Base-by-base conservation (phyloP, 2,113 vertebrate genomes). In the Oryzias celebensis region DNA sequence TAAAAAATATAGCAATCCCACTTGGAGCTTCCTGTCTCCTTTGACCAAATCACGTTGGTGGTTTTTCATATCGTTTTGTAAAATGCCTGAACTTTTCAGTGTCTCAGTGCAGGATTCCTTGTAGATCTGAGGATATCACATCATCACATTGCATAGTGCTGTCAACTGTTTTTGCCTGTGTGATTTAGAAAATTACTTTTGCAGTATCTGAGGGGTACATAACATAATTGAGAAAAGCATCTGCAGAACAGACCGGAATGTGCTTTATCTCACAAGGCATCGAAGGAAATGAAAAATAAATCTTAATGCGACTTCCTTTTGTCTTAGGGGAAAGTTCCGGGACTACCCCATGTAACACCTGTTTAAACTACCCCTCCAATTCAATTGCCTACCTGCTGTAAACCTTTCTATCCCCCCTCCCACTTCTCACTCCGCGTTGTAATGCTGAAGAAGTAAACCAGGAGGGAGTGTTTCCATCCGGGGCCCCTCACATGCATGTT, bases 281-380 rank as follows among this genome's bases (percentile, higher is more conserved):
- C 85, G 85, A 84, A 91, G 58, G 73, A 89, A 88, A 85, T 83
- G 90, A 82, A 72, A 72, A 81, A 78, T 78, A 84, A 86, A 90
- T 88, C 87, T 70, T 79, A 89, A 88, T 86, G 84, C 49, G 57
- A 81, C 81, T 85, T 81, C 73, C 47, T 43, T 52, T 62, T 58
- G 73, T 86, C 89, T 84, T 77, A 66, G 15, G 65, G 71, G 62
- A 89, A 84, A 78, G 86, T 90, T 90, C 71, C 81, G 52, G 78
- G 81, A 90, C 80, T 84, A 81, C 62, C 68, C 65, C 82, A 88
- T 85, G 89, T 86, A 87, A 81, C 80, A 90, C 75, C 81, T 75
- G 65, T 76, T 78, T 84, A 67, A 84, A 85, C 71, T 75, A 55
- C 22, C 28, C 59, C 68, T 22, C 46, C 60, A 71, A 44, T 54